Evolutionary conservation across 2,113 vertebrate genomes (phyloP), one percentile per base, ranked within the genome.

Genomic region (Formicarius rufipectus): DNA sequence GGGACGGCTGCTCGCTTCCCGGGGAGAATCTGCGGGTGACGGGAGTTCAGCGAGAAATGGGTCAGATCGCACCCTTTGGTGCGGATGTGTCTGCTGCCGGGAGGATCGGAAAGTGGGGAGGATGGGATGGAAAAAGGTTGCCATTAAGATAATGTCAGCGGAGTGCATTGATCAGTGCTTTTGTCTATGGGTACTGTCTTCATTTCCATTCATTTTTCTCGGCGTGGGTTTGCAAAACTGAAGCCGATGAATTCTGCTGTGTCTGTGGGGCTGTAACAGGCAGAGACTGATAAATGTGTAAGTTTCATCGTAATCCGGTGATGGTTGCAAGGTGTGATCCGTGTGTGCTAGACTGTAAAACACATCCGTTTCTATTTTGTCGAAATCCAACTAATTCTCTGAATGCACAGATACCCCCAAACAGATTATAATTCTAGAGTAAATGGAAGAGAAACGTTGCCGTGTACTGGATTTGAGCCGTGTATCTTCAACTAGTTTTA

Each of bases 31-130:
- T 66, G 83, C 5, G 86, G 95, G 95, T 74, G 93, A 94, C 71
- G 80, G 80, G 94, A 95, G 94, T 97, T 94, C 89, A 55, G n/a
- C 56, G 50, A 90, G 95, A 96, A 95, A 95, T 91, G 96, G 95
- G 95, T 97, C 96, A 75, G 24, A 78, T 90, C 84, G 81, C 60
- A n/a, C 62, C 90, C 84, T 83, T 78, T 30, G 39, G 86, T 47
- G 95, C 81, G 92, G 93, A 39, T 80, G 30, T 85, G 85, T 60
- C 87, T 87, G 77, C 87, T 31, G 84, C 80, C n/a, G 68, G 66
- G 80, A 72, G 96, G 59, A 91, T 93, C 23, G 85, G 74, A 67
- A 93, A 97, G 93, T 83, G n/a, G 86, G 85, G 77, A 84, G 93
- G 94, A 53, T 80, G 90, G 80, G 58, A 16, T 82, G 62, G 93